Evolutionary conservation across 2,113 vertebrate species (phyloP).

Genomic region (Tragulus kanchil): DNA sequence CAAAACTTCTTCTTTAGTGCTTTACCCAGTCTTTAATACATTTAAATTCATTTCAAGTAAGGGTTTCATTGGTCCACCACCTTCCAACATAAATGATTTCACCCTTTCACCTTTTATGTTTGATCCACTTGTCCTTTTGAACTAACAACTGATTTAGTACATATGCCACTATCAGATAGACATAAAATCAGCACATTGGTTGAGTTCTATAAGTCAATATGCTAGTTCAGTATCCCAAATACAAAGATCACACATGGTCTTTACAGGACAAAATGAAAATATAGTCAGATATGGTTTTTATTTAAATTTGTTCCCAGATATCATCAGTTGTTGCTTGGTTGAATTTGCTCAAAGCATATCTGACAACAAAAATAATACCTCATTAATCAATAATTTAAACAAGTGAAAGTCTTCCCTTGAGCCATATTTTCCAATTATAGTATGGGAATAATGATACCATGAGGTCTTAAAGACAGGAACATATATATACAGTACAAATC

Average conservation of each 20-base stretch:
- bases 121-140: background rate
- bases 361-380: background rate
- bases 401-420: background rate
- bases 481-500: background rate
- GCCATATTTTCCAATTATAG: background rate
- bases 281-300: background rate
- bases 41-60: background rate
- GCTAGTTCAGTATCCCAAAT: background rate
- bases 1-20: background rate
- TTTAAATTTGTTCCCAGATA: slow-evolving; percentile 1
- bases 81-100: background rate
- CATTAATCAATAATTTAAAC: background rate
- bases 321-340: background rate
- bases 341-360: background rate
- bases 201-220: background rate
- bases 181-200: background rate
- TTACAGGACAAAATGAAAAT: background rate
- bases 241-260: background rate
- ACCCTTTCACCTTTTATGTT: background rate
- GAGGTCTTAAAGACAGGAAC: background rate
- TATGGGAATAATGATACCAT: background rate
- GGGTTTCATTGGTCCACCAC: background rate
- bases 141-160: background rate
- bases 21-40: background rate
- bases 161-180: background rate